Percentiles rank a stretch among this genome's conserved stretches.
Conservation (phyloP, 2,113 vertebrate species). For the Malaclemys terrapin region DNA sequence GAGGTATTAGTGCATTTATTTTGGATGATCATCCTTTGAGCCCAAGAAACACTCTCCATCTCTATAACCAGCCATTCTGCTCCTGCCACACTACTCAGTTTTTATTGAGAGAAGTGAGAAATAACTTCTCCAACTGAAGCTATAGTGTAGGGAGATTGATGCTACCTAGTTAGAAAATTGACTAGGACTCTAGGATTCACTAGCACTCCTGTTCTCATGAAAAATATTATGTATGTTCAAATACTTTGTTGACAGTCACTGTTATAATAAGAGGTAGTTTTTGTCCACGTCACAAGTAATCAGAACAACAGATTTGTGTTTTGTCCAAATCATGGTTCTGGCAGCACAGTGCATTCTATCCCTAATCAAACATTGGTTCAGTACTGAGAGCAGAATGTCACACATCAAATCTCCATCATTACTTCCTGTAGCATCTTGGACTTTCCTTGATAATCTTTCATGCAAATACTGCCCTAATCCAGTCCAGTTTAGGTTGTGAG, state of each 20-base stretch:
- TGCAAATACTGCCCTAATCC: neutral
- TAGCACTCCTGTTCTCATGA: neutral
- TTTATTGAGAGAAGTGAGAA: neutral
- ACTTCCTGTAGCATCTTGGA: neutral
- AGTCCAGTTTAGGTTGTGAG: neutral
- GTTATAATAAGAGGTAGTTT: neutral
- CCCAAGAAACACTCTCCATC: neutral
- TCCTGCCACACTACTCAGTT: neutral
- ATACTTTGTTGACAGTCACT: neutral
- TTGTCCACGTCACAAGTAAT: neutral
- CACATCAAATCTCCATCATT: neutral
- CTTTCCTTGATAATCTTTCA: neutral
- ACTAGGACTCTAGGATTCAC: neutral
- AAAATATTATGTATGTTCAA: neutral
- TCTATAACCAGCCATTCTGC: neutral
- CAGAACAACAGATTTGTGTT: neutral
- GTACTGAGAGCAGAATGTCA: neutral
- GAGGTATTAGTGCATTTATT: neutral
- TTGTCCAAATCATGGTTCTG: neutral
- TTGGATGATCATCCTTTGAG: neutral
- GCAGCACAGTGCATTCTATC: neutral
- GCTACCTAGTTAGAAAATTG: neutral
- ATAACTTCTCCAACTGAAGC: neutral
- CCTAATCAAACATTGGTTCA: neutral
- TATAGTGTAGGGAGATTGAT: neutral